phyloP scores from a whole-genome alignment of 2,797 vertebrate genomes.

The Adelosebastes latens region DNA sequence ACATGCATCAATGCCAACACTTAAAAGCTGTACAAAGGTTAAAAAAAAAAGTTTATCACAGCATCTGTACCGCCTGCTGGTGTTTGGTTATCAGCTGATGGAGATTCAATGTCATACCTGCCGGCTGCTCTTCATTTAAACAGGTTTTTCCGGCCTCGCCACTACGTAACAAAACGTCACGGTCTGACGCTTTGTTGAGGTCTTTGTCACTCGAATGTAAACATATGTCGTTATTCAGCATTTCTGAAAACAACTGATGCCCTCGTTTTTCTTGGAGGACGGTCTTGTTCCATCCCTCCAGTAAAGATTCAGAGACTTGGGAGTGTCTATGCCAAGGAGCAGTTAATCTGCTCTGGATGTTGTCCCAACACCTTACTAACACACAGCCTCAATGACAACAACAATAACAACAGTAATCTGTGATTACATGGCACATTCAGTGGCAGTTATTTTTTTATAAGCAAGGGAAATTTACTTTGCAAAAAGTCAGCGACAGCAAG shows the following conservation, averaged over 20 bases:
- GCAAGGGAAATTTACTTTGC: not conserved
- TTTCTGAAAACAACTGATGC: not conserved
- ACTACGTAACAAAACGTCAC: not conserved
- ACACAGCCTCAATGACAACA: not conserved
- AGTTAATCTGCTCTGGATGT: not conserved
- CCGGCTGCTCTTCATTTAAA: not conserved
- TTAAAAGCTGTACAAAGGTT: not conserved
- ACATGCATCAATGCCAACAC: not conserved
- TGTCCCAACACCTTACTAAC: not conserved
- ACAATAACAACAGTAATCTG: not conserved
- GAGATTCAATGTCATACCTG: not conserved
- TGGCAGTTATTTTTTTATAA: not conserved
- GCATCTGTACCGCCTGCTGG: not conserved
- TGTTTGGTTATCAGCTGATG: not conserved
- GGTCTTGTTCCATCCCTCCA: not conserved
- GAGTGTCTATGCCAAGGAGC: not conserved
- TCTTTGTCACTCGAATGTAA: not conserved
- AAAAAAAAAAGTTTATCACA: not conserved
- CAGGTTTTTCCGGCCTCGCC: not conserved
- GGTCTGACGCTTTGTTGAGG: not conserved
- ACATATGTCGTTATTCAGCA: not conserved
- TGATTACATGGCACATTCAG: conserved; percentile 12
- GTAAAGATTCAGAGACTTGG: not conserved
- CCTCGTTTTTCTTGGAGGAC: not conserved
- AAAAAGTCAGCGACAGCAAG: conserved; percentile 19